These are phyloP conservation scores for Trisateles emortualis DNA, from an alignment of 2,888 invertebrate species.

Conservation along the genomic window DNA sequence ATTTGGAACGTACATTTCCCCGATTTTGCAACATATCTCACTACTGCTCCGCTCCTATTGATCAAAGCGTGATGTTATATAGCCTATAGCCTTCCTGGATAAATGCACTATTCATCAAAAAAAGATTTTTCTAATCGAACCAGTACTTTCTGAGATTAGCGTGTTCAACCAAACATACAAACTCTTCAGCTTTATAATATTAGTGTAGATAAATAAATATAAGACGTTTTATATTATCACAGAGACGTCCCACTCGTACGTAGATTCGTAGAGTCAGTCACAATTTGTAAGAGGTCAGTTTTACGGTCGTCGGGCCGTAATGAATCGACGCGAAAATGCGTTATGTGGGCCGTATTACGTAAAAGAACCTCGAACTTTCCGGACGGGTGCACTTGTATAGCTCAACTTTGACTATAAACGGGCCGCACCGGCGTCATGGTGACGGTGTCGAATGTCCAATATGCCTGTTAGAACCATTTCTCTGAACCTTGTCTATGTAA, in stretches of 20 bases:
- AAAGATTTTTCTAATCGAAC: too few species aligned
- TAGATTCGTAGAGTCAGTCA: conserved; percentile 42
- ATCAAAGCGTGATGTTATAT: too few species aligned
- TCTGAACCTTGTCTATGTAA: conserved; percentile 37
- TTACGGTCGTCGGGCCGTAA: conserved; percentile 63
- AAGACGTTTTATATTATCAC: too few species aligned
- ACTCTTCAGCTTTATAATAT: too few species aligned
- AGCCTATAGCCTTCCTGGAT: too few species aligned
- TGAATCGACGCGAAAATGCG: conserved; percentile 67
- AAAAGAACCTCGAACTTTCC: conserved; percentile 74
- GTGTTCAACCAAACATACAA: too few species aligned
- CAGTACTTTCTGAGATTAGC: too few species aligned
- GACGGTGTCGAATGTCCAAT: conserved; percentile 60
- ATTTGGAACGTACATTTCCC: too few species aligned
- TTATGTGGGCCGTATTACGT: conserved; percentile 72
- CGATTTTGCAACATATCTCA: too few species aligned
- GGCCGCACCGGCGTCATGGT: conserved; percentile 64
- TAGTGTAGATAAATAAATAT: too few species aligned
- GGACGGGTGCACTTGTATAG: conserved; percentile 75
- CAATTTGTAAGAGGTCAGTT: conserved; percentile 58
- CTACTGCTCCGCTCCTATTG: too few species aligned
- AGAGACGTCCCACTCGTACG: conserved; percentile 31
- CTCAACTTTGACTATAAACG: conserved; percentile 73
- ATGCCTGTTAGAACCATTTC: conserved; percentile 49
- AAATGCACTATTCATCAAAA: too few species aligned